phyloP scores from a whole-genome alignment of 2,113 vertebrate genomes.

The Hippocampus zosterae region DNA sequence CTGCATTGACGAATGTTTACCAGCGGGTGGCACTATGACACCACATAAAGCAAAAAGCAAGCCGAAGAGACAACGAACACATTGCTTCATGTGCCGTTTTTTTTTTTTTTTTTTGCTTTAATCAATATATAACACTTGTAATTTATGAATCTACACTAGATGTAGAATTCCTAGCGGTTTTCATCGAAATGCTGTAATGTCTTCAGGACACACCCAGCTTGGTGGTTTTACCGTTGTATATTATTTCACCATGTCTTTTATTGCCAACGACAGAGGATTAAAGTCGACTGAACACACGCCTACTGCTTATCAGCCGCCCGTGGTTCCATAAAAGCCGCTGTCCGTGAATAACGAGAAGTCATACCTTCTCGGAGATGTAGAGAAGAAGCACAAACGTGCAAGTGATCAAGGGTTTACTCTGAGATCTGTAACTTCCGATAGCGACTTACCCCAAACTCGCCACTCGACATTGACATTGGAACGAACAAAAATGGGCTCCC shows the following conservation, averaged over 20 bases:
- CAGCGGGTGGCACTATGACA: neutral
- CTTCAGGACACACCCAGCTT: constrained; percentile 16
- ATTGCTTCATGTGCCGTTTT: neutral
- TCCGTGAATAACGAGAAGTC: constrained; percentile 58
- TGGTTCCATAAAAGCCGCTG: constrained; percentile 63
- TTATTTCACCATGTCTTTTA: constrained; percentile 61
- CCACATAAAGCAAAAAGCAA: neutral
- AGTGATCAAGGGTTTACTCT: constrained; percentile 45
- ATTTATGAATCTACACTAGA: neutral
- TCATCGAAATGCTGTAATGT: neutral
- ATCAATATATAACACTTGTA: neutral
- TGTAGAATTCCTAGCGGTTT: neutral
- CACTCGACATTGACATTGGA: constrained; percentile 59
- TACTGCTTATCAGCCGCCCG: constrained; percentile 60
- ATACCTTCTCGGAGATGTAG: constrained; percentile 31
- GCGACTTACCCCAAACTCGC: constrained; percentile 16
- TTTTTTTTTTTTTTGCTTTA: neutral
- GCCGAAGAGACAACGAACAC: neutral
- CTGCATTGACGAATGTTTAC: neutral
- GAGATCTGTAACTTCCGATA: constrained; percentile 52
- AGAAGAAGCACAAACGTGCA: constrained; percentile 32
- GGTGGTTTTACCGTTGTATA: constrained; percentile 66
- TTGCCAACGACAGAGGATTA: constrained; percentile 66
- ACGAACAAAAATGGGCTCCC: constrained; percentile 4
- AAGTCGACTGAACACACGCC: constrained; percentile 65